Base-by-base conservation (phyloP, 2,113 vertebrate genomes). In the Cairina moschata region DNA sequence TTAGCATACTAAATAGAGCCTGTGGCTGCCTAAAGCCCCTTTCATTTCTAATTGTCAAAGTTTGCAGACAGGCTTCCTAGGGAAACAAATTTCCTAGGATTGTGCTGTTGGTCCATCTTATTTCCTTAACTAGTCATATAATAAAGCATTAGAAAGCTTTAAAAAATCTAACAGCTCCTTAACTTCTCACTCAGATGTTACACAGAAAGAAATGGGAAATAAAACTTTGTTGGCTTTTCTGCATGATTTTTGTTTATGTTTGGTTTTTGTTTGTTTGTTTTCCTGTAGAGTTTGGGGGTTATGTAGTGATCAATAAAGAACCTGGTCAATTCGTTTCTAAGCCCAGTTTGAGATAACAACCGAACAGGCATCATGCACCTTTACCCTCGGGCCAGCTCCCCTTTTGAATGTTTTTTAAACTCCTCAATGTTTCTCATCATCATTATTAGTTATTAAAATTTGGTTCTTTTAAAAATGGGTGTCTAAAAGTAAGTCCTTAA, bases 201-300 rank as follows among this genome's bases (percentile, higher is more conserved):
- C 23, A 50, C 8, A 31, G n/a, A 63, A 92, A 63, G 15, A 88
- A 87, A 81, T 22, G 2, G 29, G 29, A 81, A 65, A 67, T 38
- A 58, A 85, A 68, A 12, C 8, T 82, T 50, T 42, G 21, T 46
- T 91, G 31, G 7, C 28, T 86, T 86, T 68, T 21, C 25, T 63
- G 26, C 26, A 44, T 6, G 4, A 4, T 48, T n/a, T 25, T 69
- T 50, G 34, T 62, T 62, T 62, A 36, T 36, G 9, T 0, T 5
- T 12, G 65, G 73, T 50, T 28, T 15, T 65, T 10, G 5, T 3
- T 36, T 55, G 26, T 66, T 68, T 25, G 31, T 68, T 80, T 78
- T n/a, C 11, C 18, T 12, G 25, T 1, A 3, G 3, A 2, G 4
- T 1, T 5, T 40, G 4, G 3, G 4, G 5, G 2, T 31, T 50